Percentiles rank a stretch among this genome's conserved stretches.
Evolutionary conservation across 2,797 vertebrate species (phyloP).

Genomic region (Sebastes miniatus): DNA sequence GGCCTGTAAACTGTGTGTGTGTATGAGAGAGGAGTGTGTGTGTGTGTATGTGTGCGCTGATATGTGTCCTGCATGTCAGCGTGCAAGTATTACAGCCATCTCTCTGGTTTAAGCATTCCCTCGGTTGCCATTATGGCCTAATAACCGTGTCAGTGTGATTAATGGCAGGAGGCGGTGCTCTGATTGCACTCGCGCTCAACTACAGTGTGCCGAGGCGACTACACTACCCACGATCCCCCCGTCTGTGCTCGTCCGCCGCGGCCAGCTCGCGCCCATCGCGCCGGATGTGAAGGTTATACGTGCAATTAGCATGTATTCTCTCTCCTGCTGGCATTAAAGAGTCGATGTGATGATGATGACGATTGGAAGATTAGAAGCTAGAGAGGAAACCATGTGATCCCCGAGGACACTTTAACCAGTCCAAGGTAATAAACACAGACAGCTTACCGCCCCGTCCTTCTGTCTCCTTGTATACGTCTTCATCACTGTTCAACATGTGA

Average conservation of each 20-base stretch:
- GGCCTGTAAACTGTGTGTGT: slow-evolving; percentile 16
- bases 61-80: slow-evolving; percentile 46
- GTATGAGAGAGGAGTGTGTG: not conserved
- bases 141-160: slow-evolving; percentile 78
- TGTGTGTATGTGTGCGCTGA: not conserved
- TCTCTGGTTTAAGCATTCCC: slow-evolving; percentile 71
- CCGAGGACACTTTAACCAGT: slow-evolving; percentile 18
- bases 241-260: not conserved
- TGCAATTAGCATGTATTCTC: slow-evolving; percentile 6
- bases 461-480: not conserved
- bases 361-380: slow-evolving; percentile 26
- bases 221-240: slow-evolving; percentile 57
- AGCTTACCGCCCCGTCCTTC: not conserved
- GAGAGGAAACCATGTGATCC: slow-evolving; percentile 7
- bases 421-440: slow-evolving; percentile 22
- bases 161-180: slow-evolving; percentile 56
- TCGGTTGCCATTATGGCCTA: slow-evolving; percentile 71
- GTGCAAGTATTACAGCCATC: slow-evolving; percentile 67
- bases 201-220: slow-evolving; percentile 43
- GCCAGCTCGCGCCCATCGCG: not conserved
- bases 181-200: slow-evolving; percentile 62
- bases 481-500: not conserved
- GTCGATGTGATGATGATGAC: not conserved
- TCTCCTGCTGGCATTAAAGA: slow-evolving; percentile 25
- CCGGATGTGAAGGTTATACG: slow-evolving; percentile 31